Conservation (phyloP, 1,140 invertebrate species). For the Drosophila virilis region DNA sequence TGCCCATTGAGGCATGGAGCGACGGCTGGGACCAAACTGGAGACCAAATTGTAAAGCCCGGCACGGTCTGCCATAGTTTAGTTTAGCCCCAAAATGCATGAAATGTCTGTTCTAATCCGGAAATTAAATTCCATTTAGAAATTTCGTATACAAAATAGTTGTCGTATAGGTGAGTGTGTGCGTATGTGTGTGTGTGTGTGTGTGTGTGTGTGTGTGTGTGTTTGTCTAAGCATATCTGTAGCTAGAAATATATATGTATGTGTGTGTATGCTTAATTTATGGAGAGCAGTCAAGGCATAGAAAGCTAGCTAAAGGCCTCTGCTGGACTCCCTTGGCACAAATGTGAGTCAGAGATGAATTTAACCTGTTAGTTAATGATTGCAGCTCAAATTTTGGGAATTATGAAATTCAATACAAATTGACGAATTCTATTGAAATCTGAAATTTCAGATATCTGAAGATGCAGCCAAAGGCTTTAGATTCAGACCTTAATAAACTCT, state of each 20-base stretch:
- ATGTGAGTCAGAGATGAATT: slow-evolving; percentile 14
- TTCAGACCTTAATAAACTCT: not conserved
- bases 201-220: slow-evolving; percentile 1
- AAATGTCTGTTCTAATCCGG: slow-evolving; percentile 81
- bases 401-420: slow-evolving; percentile 9
- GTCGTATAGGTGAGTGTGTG: slow-evolving; percentile 30
- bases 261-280: slow-evolving; percentile 41
- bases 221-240: slow-evolving; percentile 1
- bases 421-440: not conserved
- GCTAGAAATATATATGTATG: slow-evolving; percentile 7
- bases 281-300: slow-evolving; percentile 8
- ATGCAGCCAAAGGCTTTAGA: not conserved
- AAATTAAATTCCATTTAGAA: slow-evolving; percentile 83
- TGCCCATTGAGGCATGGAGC: slow-evolving; percentile 65
- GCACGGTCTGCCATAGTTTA: slow-evolving; percentile 46
- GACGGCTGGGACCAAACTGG: slow-evolving; percentile 25
- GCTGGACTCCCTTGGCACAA: slow-evolving; percentile 14
- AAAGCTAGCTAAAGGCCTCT: slow-evolving; percentile 7
- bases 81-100: slow-evolving; percentile 58
- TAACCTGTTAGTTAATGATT: slow-evolving; percentile 34
- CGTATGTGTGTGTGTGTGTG: too few relatives aligned
- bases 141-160: slow-evolving; percentile 70
- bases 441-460: not conserved
- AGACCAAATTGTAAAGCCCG: slow-evolving; percentile 19
- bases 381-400: not conserved